Percentiles rank a stretch among this genome's conserved stretches.
Evolutionary conservation across 2,888 invertebrate species (phyloP).

Genomic region (Drosophila nigricruria): DNA sequence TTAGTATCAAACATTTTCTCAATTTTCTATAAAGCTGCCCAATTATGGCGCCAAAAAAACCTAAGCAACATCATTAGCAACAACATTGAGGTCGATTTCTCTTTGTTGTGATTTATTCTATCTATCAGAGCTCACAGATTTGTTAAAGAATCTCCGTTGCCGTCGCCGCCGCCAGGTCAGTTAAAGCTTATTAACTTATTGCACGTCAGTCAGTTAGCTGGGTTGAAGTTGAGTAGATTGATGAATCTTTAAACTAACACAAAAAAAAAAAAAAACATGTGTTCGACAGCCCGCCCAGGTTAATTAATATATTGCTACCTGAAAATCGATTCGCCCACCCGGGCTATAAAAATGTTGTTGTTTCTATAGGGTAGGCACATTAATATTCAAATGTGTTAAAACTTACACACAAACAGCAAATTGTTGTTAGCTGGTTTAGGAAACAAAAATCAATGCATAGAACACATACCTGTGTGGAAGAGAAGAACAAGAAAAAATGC

Average conservation of each 20-base stretch:
- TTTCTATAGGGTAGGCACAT: conserved; percentile 24
- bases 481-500: conserved; percentile 30
- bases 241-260: conserved; percentile 35
- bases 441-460: conserved; percentile 48
- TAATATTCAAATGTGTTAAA: conserved; percentile 43
- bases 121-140: conserved; percentile 12
- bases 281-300: conserved; percentile 29
- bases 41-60: conserved; percentile 2
- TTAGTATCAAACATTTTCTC: neutral
- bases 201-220: conserved; percentile 13
- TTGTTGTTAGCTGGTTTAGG: conserved; percentile 22
- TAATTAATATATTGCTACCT: conserved; percentile 51
- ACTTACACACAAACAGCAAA: conserved; percentile 49
- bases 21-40: neutral
- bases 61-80: conserved; percentile 26
- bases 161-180: neutral
- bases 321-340: conserved; percentile 34
- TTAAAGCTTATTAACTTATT: conserved; percentile 35
- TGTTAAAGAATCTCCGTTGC: neutral
- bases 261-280: conserved; percentile 43
- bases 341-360: conserved; percentile 15
- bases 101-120: conserved; percentile 16
- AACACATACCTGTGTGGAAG: conserved; percentile 70
- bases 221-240: conserved; percentile 26
- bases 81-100: conserved; percentile 45